Base-by-base conservation (phyloP, 2,888 invertebrate species). In the Thera obeliscata region DNA sequence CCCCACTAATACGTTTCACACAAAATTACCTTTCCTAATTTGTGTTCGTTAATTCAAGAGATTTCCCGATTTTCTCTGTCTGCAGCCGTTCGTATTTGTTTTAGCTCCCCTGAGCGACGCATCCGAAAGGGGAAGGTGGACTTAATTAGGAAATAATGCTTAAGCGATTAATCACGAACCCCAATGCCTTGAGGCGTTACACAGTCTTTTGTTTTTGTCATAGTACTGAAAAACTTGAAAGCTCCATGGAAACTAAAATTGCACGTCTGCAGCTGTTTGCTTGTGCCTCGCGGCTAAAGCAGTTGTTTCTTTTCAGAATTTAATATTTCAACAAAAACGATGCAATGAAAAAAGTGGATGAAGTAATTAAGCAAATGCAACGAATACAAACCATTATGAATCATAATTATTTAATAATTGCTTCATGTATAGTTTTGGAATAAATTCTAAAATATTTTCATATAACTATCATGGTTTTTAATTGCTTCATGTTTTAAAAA, bases 61-160 rank as follows among this genome's bases (percentile, higher is more conserved):
- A 89, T 88, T 69, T 89, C 87, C 83, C 84, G 84, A 85, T 88
- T 88, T 87, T 84, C 82, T 81, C 74, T 75, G 75, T 76, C 81
- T 82, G 77, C 78, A 76, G 81, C 82, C 81, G 84, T 85, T 86
- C 84, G 83, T 85, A 83, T 87, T 88, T 87, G 85, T 86, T 86
- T 81, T 85, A 86, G 74, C 76, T 84, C 88, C 91, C 89, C 77
- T 80, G 77, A 83, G 88, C 87, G 78, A 81, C 81, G 83, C 81
- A 81, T 84, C 81, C 74, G 76, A 79, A 77, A 86, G 90, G 91
- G 88, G 89, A 88, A 89, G 87, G 88, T 89, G 85, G 83, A 88
- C 88, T 91, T 92, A 93, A 93, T 93, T 93, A 89, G 92, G 87
- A 91, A 93, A 90, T 93, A 93, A 93, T 91, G 88, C 88, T 83